phyloP scores from a whole-genome alignment of 2,797 vertebrate species.

The Apogon talboti region DNA sequence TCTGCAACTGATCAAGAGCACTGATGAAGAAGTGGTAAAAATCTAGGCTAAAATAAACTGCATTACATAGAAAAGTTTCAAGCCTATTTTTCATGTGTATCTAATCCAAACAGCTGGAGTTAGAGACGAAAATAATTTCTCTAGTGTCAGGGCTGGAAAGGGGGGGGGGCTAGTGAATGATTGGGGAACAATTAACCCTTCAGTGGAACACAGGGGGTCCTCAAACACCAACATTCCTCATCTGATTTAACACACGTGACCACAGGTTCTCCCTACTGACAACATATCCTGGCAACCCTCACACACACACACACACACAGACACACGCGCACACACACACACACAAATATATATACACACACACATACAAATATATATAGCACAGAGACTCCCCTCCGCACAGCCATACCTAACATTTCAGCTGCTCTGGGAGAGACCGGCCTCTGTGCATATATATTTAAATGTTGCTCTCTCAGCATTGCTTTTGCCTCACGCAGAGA shows the following conservation, averaged over 20 bases:
- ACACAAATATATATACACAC: background rate
- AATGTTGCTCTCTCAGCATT: slow-evolving; percentile 10
- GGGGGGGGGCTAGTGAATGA: slow-evolving; percentile 2
- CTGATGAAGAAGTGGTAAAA: background rate
- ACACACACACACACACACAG: slow-evolving; percentile 1
- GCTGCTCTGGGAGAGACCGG: slow-evolving; percentile 21
- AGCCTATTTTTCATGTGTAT: no score
- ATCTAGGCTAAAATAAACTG: no score
- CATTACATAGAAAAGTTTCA: no score
- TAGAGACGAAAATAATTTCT: background rate
- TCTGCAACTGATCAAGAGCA: background rate
- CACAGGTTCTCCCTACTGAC: slow-evolving; percentile 40
- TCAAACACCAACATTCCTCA: slow-evolving; percentile 56
- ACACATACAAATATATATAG: background rate
- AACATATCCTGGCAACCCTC: slow-evolving; percentile 53
- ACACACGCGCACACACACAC: background rate
- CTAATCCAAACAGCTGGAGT: background rate
- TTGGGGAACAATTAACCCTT: slow-evolving; percentile 40
- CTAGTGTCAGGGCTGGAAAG: slow-evolving; percentile 5
- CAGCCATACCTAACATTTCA: slow-evolving; percentile 45
- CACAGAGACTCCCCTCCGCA: slow-evolving; percentile 6
- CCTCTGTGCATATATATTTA: slow-evolving; percentile 19
- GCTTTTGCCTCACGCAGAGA: slow-evolving; percentile 25
- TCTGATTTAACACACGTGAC: slow-evolving; percentile 63
- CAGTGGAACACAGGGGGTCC: slow-evolving; percentile 19